phyloP scores from a whole-genome alignment of 2,113 vertebrate genomes.

The Sceloporus tristichus region DNA sequence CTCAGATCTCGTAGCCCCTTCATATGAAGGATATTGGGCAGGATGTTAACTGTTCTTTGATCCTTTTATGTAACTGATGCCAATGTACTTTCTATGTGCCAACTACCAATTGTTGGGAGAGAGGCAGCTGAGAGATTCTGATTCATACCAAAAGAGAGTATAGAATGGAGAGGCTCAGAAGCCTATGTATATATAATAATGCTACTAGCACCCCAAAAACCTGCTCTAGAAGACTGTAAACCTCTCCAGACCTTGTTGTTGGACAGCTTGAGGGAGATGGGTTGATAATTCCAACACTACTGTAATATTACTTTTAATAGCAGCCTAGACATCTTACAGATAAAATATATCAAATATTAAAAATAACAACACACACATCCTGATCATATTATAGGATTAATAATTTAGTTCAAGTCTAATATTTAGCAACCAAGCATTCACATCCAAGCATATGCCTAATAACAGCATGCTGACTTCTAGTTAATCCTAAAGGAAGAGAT shows the following conservation, averaged over 20 bases:
- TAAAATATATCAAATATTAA: no score
- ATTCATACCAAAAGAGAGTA: neutral
- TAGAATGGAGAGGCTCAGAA: neutral
- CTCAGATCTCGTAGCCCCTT: neutral
- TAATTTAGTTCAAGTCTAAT: neutral
- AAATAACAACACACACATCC: no score
- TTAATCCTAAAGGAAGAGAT: neutral
- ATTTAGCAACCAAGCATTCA: no score
- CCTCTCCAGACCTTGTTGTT: no score
- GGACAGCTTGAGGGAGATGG: no score
- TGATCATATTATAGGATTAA: no score
- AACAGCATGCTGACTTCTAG: neutral
- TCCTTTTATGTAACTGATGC: neutral
- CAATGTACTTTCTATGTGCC: no score
- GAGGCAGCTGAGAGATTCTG: neutral
- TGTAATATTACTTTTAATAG: no score
- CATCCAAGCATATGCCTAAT: no score
- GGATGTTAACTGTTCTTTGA: neutral
- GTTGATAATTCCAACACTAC: no score
- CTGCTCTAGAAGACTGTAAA: neutral
- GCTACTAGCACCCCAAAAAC: no score
- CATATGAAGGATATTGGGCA: neutral
- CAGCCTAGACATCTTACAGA: no score
- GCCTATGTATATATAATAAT: neutral
- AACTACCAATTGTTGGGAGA: neutral